These are phyloP conservation scores for Apostichopus leukothele DNA, from an alignment of 53 echinoderm and acorn worm species.

Conservation along the genomic window DNA sequence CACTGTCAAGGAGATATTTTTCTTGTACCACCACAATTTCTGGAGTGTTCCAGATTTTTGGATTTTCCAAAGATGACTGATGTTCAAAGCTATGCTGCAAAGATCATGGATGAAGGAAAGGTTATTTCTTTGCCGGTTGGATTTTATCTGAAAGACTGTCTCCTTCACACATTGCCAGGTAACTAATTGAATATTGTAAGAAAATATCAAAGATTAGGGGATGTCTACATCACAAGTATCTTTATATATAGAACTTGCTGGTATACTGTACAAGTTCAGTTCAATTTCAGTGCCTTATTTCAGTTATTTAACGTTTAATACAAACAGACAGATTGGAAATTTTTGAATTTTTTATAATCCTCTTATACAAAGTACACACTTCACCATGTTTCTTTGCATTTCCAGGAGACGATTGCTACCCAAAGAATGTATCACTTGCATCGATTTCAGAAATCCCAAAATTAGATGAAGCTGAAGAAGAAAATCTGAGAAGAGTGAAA, in stretches of 20 bases:
- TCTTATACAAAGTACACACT: no score
- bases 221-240: background rate
- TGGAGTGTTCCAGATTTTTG: conserved; percentile 12
- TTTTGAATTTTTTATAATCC: no score
- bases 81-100: conserved; percentile 17
- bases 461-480: conserved; percentile 37
- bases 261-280: no score
- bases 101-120: conserved; percentile 17
- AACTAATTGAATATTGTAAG: background rate
- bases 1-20: background rate
- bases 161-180: conserved; percentile 21
- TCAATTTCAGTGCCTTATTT: no score
- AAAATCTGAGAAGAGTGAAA: conserved; percentile 6
- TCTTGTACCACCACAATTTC: background rate
- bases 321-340: no score
- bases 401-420: conserved; percentile 33
- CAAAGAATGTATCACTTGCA: background rate
- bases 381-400: background rate
- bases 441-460: conserved; percentile 15
- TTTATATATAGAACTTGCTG: no score
- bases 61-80: background rate
- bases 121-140: background rate
- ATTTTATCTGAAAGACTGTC: conserved; percentile 5
- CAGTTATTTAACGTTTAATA: no score
- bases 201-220: background rate